Base-by-base conservation (phyloP, 2,797 vertebrate species). In the Oreonectes daqikongensis region DNA sequence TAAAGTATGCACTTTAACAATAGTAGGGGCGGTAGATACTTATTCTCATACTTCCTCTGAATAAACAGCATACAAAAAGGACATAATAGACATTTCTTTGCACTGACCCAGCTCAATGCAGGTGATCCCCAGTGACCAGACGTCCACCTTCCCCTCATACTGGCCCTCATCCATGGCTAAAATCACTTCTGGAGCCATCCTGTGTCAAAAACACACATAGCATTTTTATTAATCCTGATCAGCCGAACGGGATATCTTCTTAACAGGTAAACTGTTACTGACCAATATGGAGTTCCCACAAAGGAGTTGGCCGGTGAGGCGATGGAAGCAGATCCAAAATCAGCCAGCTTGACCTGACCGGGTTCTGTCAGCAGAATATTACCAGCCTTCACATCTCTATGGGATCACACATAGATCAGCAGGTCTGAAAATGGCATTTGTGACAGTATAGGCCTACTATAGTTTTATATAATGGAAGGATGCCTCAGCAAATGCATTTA, bases 181-280 rank as follows among this genome's bases (percentile, higher is more conserved):
- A 89, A 99, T 99, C 86, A 99, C 97, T 90, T 98, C 96, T 74
- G 97, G 96, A 84, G 97, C 96, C 97, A 99, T 99, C 97, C 97
- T 98, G 86, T 40, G 78, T 88, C 82, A 53, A 79, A 52, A 30
- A 89, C 81, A 88, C 46, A 86, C 72, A 86, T 72, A 87, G 7
- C 5, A 11, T 4, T 57, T 20, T 28, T 8, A 35, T 48, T 18
- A 38, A 20, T 20, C 17, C 20, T 18, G 26, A 52, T 17, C 26
- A 73, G 22, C 76, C 0, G 8, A 4, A 50, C 28, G 52, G 14
- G 12, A 17, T 22, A 12, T 26, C 11, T 24, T 26, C 22, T 4
- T 2, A 53, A 17, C 26, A 26, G 20, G 38, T 63, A 5, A 38
- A 44, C 4, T 24, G 12, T 28, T 70, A 92, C 95, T 90, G 87